Evolutionary conservation across 2,888 invertebrate species (phyloP).

Genomic region (Ormia ochracea): DNA sequence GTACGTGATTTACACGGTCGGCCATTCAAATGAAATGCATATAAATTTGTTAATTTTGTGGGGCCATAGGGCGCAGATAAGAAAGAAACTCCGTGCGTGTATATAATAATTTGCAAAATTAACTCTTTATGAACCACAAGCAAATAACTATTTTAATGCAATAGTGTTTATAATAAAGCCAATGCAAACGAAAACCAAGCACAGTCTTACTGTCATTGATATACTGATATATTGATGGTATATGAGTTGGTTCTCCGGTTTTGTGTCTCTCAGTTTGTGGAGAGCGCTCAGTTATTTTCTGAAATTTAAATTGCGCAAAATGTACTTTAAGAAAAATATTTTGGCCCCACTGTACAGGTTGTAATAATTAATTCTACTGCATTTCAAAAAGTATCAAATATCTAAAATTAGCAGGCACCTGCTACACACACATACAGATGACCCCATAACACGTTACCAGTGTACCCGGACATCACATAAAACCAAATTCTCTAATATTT

Average conservation of each 20-base stretch:
- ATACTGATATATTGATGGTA: too few relatives aligned
- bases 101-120: constrained; percentile 24
- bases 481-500: constrained; percentile 20
- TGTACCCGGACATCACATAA: not conserved
- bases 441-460: not conserved
- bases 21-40: constrained; percentile 1
- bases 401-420: too few relatives aligned
- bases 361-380: too few relatives aligned
- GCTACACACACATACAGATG: too few relatives aligned
- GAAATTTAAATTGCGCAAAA: too few relatives aligned
- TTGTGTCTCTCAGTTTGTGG: too few relatives aligned
- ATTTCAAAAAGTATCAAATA: too few relatives aligned
- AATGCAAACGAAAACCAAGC: not conserved
- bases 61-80: constrained; percentile 20
- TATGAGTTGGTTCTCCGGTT: too few relatives aligned
- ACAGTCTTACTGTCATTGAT: too few relatives aligned
- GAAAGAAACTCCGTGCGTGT: not conserved
- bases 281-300: too few relatives aligned
- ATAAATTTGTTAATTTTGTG: not conserved
- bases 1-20: not conserved
- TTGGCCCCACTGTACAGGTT: too few relatives aligned
- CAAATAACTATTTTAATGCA: not conserved
- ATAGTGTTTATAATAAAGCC: not conserved
- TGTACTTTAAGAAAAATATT: too few relatives aligned
- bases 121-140: constrained; percentile 30